Evolutionary conservation across 2,888 invertebrate genomes (phyloP).

Genomic region (Emmelina monodactyla): DNA sequence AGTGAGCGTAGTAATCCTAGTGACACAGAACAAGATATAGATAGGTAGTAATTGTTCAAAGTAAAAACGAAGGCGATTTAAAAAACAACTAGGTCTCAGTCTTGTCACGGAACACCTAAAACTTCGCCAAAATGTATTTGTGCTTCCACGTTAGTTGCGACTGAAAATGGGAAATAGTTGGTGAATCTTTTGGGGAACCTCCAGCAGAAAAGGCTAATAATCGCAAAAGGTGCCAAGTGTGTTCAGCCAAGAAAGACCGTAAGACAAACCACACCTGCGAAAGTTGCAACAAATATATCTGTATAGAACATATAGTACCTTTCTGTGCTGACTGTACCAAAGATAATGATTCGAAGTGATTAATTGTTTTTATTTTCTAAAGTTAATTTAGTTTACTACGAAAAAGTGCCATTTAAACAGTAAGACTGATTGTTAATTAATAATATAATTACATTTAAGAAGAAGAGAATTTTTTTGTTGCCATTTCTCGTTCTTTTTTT

Average conservation of each 20-base stretch:
- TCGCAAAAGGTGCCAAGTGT: conserved; percentile 8
- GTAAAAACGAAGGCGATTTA: background rate
- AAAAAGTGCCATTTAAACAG: conserved; percentile 6
- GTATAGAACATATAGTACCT: no score
- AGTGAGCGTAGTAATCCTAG: no score
- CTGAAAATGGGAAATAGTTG: conserved; percentile 4
- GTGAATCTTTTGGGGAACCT: conserved; percentile 4
- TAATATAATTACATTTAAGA: no score
- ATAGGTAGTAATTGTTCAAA: background rate
- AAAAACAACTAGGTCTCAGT: conserved; percentile 5
- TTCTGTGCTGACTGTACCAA: conserved; percentile 10
- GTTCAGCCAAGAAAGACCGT: no score
- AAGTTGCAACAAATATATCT: no score
- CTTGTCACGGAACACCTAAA: conserved; percentile 7
- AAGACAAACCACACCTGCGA: no score
- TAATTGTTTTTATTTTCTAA: background rate
- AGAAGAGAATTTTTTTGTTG: conserved; percentile 5
- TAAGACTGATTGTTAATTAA: no score
- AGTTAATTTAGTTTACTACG: conserved; percentile 3
- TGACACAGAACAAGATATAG: no score
- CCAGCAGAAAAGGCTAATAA: conserved; percentile 2
- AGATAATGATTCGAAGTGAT: conserved; percentile 4
- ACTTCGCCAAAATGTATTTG: conserved; percentile 6
- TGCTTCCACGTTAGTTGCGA: conserved; percentile 7
- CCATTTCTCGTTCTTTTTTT: conserved; percentile 6